These are phyloP conservation scores for Crioceris asparagi DNA, from an alignment of 2,888 invertebrate genomes.

Conservation along the genomic window DNA sequence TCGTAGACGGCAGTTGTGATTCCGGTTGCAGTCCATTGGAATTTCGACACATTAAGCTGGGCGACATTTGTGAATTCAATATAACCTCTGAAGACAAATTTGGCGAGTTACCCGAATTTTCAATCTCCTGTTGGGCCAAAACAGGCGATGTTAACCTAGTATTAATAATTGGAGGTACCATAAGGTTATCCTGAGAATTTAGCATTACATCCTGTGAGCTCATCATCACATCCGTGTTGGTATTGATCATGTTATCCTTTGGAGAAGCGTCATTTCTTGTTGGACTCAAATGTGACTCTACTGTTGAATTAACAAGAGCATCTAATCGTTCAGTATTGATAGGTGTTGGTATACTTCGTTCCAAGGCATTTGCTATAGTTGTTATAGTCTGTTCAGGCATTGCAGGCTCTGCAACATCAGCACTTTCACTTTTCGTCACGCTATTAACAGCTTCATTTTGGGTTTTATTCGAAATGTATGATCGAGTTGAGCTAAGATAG, in stretches of 20 bases:
- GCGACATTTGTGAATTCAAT: slow-evolving; percentile 50
- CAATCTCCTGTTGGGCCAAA: slow-evolving; percentile 33
- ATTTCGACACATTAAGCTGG: slow-evolving; percentile 45
- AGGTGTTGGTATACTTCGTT: slow-evolving; percentile 24
- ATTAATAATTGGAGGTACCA: slow-evolving; percentile 27
- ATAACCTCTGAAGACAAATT: slow-evolving; percentile 48
- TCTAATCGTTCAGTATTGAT: slow-evolving; percentile 43
- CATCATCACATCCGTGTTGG: slow-evolving; percentile 17
- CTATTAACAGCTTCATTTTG: slow-evolving; percentile 23
- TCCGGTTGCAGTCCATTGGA: slow-evolving; percentile 24
- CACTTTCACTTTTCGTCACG: slow-evolving; percentile 30
- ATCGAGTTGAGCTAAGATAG: slow-evolving; percentile 23
- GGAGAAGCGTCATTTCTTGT: slow-evolving; percentile 23
- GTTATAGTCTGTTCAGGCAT: slow-evolving; percentile 33
- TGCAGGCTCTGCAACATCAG: slow-evolving; percentile 25
- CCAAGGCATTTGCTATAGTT: slow-evolving; percentile 25
- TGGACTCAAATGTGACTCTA: slow-evolving; percentile 41
- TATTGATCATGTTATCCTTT: slow-evolving; percentile 19
- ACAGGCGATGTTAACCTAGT: slow-evolving; percentile 24
- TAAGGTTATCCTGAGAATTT: slow-evolving; percentile 28
- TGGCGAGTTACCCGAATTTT: slow-evolving; percentile 29
- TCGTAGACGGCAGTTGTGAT: slow-evolving; percentile 19
- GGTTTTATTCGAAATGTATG: slow-evolving; percentile 18
- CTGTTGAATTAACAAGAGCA: slow-evolving; percentile 48
- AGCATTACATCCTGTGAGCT: slow-evolving; percentile 36